These are phyloP conservation scores for Phyllotreta cruciferae DNA, from an alignment of 2,888 invertebrate genomes.

Conservation along the genomic window DNA sequence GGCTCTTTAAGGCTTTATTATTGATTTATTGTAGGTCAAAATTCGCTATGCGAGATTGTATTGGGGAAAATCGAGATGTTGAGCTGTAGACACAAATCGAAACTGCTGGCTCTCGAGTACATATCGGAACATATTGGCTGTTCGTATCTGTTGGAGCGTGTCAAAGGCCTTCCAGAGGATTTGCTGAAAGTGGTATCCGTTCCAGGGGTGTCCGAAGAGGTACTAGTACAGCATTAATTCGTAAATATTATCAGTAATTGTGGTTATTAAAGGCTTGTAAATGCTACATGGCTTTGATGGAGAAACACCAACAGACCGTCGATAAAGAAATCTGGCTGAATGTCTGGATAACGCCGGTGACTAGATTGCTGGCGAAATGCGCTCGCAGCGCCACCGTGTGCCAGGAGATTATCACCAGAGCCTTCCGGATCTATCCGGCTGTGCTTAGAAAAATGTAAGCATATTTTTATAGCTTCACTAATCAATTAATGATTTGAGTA, in stretches of 20 bases:
- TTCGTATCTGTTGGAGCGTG: constrained; percentile 40
- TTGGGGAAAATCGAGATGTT: constrained; percentile 41
- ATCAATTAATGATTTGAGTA: no score
- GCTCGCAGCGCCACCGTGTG: constrained; percentile 51
- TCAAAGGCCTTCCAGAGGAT: constrained; percentile 38
- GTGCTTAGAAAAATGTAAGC: constrained; percentile 53
- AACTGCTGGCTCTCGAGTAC: constrained; percentile 44
- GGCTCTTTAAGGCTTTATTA: neutral
- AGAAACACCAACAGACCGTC: constrained; percentile 57
- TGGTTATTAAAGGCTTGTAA: constrained; percentile 57
- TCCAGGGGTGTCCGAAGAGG: constrained; percentile 40
- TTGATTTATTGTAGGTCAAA: constrained; percentile 36
- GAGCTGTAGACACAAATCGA: constrained; percentile 36
- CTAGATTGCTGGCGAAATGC: constrained; percentile 45
- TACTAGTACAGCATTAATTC: constrained; percentile 26
- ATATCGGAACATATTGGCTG: constrained; percentile 40
- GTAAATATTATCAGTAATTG: neutral
- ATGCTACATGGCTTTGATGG: constrained; percentile 66
- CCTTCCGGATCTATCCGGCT: constrained; percentile 54
- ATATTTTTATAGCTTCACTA: no score
- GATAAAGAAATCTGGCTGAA: constrained; percentile 59
- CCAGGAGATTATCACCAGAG: constrained; percentile 55
- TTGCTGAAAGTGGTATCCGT: constrained; percentile 39
- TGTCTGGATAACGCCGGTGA: constrained; percentile 59
- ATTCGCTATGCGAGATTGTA: constrained; percentile 39